Evolutionary conservation across 2,797 vertebrate genomes (phyloP).

Genomic region (Chromis chromis): DNA sequence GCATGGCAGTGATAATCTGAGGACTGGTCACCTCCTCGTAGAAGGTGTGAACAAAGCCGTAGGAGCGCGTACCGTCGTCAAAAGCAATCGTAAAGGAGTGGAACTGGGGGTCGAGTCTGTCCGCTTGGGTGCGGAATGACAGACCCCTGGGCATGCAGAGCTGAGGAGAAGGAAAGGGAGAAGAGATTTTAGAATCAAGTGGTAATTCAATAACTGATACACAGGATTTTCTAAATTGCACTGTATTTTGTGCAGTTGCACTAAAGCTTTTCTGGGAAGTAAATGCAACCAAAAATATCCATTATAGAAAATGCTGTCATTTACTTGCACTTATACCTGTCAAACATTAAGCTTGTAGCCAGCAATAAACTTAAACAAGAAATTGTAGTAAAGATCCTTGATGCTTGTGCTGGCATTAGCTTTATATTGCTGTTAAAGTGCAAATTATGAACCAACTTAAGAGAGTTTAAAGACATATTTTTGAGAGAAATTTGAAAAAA

Average conservation of each 20-base stretch:
- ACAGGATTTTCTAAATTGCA: not conserved
- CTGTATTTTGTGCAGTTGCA: not conserved
- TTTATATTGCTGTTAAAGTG: not conserved
- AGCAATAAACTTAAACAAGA: not conserved
- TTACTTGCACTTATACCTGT: no score
- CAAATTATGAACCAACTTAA: not conserved
- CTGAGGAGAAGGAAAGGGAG: constrained; percentile 73
- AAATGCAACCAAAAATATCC: not conserved
- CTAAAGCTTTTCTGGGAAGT: not conserved
- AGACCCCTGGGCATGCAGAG: constrained; percentile 98
- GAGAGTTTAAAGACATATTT: not conserved
- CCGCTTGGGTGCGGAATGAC: constrained; percentile 92
- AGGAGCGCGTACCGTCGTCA: constrained; percentile 93
- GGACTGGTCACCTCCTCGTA: constrained; percentile 95
- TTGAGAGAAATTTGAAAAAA: not conserved
- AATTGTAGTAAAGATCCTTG: not conserved
- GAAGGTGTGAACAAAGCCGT: constrained; percentile 96
- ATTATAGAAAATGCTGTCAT: not conserved
- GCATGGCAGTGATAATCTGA: constrained; percentile 96
- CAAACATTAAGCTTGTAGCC: not conserved
- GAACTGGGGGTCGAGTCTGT: constrained; percentile 90
- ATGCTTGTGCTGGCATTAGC: not conserved
- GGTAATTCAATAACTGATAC: not conserved
- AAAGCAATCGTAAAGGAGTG: constrained; percentile 94
- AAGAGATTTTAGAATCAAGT: constrained; percentile 8